phyloP scores from a whole-genome alignment of 1,140 invertebrate species.

The Pseudoatta argentina region DNA sequence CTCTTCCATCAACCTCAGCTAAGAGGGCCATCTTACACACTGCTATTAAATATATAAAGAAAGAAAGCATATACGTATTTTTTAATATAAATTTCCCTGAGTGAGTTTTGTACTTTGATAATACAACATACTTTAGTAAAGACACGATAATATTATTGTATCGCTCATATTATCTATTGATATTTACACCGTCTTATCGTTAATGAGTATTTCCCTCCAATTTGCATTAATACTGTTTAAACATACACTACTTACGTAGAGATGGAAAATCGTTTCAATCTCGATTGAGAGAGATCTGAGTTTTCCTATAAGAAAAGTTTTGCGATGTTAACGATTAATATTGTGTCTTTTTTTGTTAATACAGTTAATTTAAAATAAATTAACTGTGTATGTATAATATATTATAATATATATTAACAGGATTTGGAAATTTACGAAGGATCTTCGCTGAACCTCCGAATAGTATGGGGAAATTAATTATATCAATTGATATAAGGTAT shows the following conservation, averaged over 20 bases:
- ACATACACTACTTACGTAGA: conserved; percentile 28
- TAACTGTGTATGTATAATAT: background rate
- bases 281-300: background rate
- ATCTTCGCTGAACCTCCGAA: background rate
- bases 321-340: background rate
- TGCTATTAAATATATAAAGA: conserved; percentile 9
- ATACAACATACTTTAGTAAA: background rate
- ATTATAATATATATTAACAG: background rate
- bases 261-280: conserved; percentile 17
- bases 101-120: conserved; percentile 66
- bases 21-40: background rate
- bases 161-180: background rate
- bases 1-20: conserved; percentile 9
- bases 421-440: conserved; percentile 24
- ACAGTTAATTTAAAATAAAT: conserved; percentile 5
- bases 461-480: background rate
- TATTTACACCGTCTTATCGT: conserved; percentile 19
- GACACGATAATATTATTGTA: background rate
- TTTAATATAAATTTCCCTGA: conserved; percentile 66
- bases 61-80: conserved; percentile 5
- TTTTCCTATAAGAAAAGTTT: background rate
- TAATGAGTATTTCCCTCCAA: conserved; percentile 31
- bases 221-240: conserved; percentile 58
- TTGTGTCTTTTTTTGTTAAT: background rate
- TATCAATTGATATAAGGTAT: conserved; percentile 30